These are phyloP conservation scores for Arrhamphus sclerolepis DNA, from an alignment of 2,797 vertebrate species.

Conservation along the genomic window DNA sequence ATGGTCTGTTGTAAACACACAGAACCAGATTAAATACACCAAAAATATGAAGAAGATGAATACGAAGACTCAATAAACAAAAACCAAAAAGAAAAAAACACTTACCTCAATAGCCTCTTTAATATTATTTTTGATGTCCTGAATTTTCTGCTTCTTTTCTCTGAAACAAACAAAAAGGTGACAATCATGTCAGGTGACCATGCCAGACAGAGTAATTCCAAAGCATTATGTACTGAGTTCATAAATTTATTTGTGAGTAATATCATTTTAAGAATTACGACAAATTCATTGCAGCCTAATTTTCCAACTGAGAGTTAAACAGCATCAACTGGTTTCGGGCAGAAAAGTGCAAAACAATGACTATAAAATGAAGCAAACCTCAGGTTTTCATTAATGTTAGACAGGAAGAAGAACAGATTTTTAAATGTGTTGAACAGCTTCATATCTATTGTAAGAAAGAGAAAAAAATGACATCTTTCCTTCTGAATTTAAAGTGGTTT, in stretches of 20 bases:
- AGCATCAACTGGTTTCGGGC: neutral
- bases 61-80: neutral
- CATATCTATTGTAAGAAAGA: neutral
- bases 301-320: neutral
- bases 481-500: neutral
- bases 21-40: conserved; percentile 9
- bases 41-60: neutral
- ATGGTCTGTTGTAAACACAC: conserved; percentile 85
- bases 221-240: too few species aligned
- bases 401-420: neutral
- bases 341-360: too few species aligned
- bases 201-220: too few species aligned
- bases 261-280: neutral
- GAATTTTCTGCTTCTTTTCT: conserved; percentile 97
- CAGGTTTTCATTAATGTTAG: too few species aligned
- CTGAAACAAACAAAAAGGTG: conserved; percentile 73
- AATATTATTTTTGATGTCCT: conserved; percentile 99
- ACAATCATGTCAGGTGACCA: neutral
- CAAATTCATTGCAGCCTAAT: neutral
- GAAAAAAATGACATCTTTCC: neutral
- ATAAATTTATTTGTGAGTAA: too few species aligned
- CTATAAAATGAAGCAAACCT: too few species aligned
- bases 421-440: neutral
- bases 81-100: neutral
- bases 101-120: conserved; percentile 98